phyloP scores from a whole-genome alignment of 2,113 vertebrate genomes.

The Trochalopteron elliotii region DNA sequence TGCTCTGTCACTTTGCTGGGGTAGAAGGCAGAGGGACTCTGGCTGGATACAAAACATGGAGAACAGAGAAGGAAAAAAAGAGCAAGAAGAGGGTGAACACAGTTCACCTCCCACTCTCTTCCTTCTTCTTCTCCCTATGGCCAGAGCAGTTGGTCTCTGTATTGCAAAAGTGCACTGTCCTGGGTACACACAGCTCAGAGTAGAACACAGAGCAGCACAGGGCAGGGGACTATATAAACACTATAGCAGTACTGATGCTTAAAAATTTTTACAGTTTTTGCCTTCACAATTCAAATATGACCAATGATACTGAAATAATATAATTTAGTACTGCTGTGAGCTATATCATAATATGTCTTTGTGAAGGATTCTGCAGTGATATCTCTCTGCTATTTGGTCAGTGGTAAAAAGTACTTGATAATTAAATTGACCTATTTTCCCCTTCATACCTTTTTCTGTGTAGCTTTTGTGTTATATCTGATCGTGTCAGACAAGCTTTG shows the following conservation, averaged over 20 bases:
- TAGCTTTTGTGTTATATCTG: neutral
- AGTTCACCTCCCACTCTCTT: neutral
- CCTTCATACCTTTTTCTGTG: neutral
- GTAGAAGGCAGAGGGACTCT: neutral
- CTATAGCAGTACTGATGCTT: neutral
- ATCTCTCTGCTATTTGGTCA: neutral
- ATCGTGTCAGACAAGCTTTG: neutral
- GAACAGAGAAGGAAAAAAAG: neutral
- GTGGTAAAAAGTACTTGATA: neutral
- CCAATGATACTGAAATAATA: neutral
- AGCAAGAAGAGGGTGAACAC: neutral
- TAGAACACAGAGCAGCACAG: neutral
- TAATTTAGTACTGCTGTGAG: neutral
- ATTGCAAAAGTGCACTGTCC: neutral
- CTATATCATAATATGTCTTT: neutral
- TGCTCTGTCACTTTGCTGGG: neutral
- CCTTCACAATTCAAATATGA: neutral
- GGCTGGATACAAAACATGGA: neutral
- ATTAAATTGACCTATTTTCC: neutral
- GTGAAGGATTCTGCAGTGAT: neutral
- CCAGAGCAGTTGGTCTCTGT: neutral
- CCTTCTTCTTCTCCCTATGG: neutral
- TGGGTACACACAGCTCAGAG: neutral
- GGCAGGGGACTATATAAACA: neutral
- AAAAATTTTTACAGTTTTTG: neutral